phyloP scores from a whole-genome alignment of 1,140 invertebrate genomes.

The Leptinotarsa texana region DNA sequence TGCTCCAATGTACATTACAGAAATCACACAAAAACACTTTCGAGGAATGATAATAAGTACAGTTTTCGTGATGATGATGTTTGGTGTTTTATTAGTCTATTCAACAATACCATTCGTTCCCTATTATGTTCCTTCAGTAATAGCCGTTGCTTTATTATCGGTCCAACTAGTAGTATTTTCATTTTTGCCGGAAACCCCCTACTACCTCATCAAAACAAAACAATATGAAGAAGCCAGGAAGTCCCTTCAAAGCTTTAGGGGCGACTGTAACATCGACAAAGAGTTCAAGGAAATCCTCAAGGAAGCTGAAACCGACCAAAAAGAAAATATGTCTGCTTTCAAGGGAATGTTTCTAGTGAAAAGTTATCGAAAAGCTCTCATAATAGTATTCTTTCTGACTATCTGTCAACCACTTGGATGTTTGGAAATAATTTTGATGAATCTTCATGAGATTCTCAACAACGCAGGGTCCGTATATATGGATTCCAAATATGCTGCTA shows the following conservation, averaged over 20 bases:
- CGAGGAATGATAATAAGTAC: slow-evolving; percentile 46
- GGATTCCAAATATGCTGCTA: no score
- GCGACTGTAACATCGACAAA: slow-evolving; percentile 50
- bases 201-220: slow-evolving; percentile 44
- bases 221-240: slow-evolving; percentile 57
- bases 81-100: slow-evolving; percentile 51
- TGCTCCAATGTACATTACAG: slow-evolving; percentile 51
- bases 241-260: slow-evolving; percentile 58
- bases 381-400: slow-evolving; percentile 42
- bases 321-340: slow-evolving; percentile 36
- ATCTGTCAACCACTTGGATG: slow-evolving; percentile 29
- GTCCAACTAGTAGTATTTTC: slow-evolving; percentile 34
- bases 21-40: slow-evolving; percentile 50
- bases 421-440: no score
- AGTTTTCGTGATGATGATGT: slow-evolving; percentile 48
- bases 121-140: slow-evolving; percentile 27
- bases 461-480: no score
- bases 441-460: no score
- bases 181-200: slow-evolving; percentile 43
- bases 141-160: slow-evolving; percentile 39
- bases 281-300: slow-evolving; percentile 42
- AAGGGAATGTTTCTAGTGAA: slow-evolving; percentile 38
- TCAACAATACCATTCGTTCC: slow-evolving; percentile 27
- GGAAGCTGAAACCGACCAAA: slow-evolving; percentile 36
- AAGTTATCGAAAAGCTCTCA: slow-evolving; percentile 41